Conservation (phyloP, 2,888 invertebrate genomes). For the Podotricha telesiphe region DNA sequence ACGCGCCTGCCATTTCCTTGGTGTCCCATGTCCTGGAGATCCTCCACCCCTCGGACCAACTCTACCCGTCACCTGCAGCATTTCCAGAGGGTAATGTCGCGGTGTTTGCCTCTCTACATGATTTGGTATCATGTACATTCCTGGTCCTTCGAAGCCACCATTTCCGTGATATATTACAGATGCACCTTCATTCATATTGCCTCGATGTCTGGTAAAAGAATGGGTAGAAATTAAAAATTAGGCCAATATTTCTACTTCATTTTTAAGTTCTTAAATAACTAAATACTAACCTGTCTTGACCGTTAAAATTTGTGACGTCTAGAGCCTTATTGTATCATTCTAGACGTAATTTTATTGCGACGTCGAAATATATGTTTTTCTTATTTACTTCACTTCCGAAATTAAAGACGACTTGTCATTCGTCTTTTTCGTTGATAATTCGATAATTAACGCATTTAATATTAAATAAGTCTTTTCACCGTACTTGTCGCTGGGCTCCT, state of each 20-base stretch:
- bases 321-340: slow-evolving; percentile 72
- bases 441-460: slow-evolving; percentile 56
- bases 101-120: slow-evolving; percentile 60
- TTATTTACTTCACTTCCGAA: slow-evolving; percentile 69
- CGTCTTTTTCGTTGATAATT: slow-evolving; percentile 59
- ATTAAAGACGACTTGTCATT: slow-evolving; percentile 73
- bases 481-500: slow-evolving; percentile 65
- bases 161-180: slow-evolving; percentile 72
- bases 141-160: slow-evolving; percentile 63
- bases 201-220: slow-evolving; percentile 44
- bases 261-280: neutral
- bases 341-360: slow-evolving; percentile 66
- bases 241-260: neutral
- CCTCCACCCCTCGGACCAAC: slow-evolving; percentile 49
- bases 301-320: slow-evolving; percentile 59
- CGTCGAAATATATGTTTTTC: slow-evolving; percentile 66
- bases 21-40: slow-evolving; percentile 54
- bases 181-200: slow-evolving; percentile 72
- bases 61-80: slow-evolving; percentile 60
- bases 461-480: slow-evolving; percentile 53
- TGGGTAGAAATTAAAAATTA: slow-evolving; percentile 43
- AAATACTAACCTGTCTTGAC: slow-evolving; percentile 65
- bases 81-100: slow-evolving; percentile 67
- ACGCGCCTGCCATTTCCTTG: slow-evolving; percentile 61
- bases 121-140: slow-evolving; percentile 63